These are phyloP conservation scores for Clarias batrachus DNA, from an alignment of 2,113 vertebrate species.

Conservation along the genomic window DNA sequence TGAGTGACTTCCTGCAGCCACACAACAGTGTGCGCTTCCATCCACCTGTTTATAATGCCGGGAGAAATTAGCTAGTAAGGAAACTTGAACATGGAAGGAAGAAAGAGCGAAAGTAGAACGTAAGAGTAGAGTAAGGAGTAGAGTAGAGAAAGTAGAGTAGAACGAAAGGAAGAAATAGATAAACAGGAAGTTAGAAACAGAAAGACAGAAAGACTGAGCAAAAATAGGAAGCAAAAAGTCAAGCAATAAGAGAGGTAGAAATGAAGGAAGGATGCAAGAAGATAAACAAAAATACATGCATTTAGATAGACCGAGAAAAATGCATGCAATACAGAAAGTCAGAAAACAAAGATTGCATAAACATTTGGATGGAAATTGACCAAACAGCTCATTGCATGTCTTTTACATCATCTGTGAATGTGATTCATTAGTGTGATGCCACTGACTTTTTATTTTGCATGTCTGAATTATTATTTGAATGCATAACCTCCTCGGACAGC, in stretches of 20 bases:
- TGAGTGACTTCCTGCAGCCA: conserved; percentile 33
- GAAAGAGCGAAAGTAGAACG: background rate
- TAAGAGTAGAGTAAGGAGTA: background rate
- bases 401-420: conserved; percentile 21
- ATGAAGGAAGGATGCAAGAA: background rate
- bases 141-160: background rate
- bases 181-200: background rate
- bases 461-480: conserved; percentile 35
- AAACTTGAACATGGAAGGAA: background rate
- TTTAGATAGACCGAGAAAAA: background rate
- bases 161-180: background rate
- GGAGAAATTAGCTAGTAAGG: background rate
- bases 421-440: conserved; percentile 21
- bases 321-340: background rate
- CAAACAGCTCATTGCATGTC: conserved; percentile 18
- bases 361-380: conserved; percentile 27
- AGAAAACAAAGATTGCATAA: background rate
- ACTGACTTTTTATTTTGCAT: conserved; percentile 18
- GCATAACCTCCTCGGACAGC: conserved; percentile 14
- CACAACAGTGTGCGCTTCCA: conserved; percentile 21
- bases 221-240: background rate
- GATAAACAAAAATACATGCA: background rate
- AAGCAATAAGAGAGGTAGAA: background rate
- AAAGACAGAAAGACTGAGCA: background rate
- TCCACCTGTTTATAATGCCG: conserved; percentile 19